phyloP scores from a whole-genome alignment of 2,113 vertebrate species.

The Cathartes aura region DNA sequence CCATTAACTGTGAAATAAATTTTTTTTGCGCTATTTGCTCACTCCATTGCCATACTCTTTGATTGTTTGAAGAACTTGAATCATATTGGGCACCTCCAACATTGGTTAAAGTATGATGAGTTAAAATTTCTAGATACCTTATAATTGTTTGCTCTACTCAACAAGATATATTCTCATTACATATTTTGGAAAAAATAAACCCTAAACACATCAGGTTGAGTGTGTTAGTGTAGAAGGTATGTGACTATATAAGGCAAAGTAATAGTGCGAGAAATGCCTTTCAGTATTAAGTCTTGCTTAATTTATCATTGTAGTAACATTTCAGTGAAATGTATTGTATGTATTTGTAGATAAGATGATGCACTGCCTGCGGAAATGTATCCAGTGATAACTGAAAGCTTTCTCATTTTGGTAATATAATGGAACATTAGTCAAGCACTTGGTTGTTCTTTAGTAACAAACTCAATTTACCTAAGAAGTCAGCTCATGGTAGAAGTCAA shows the following conservation, averaged over 20 bases:
- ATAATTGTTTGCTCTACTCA: not conserved
- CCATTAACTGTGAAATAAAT: not conserved
- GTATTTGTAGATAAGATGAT: not conserved
- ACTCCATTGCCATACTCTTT: not conserved
- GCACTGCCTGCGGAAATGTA: not conserved
- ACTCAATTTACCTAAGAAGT: not conserved
- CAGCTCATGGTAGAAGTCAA: not conserved
- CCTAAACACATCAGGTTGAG: not conserved
- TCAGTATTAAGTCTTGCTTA: not conserved
- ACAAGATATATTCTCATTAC: not conserved
- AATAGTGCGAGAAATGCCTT: not conserved
- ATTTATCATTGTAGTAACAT: not conserved
- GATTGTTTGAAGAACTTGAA: not conserved
- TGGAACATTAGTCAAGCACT: not conserved
- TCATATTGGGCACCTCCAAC: not conserved
- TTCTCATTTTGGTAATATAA: slow-evolving; percentile 15
- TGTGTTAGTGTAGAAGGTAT: not conserved
- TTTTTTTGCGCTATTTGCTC: not conserved
- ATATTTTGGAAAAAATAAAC: not conserved
- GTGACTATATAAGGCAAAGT: not conserved
- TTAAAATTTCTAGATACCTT: not conserved
- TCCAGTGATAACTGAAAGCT: slow-evolving; percentile 1
- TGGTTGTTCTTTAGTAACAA: not conserved
- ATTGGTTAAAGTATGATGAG: not conserved
- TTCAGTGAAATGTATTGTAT: not conserved